Percentiles rank a stretch among this genome's conserved stretches.
Evolutionary conservation across 1,140 invertebrate genomes (phyloP).

Genomic region (Leptinotarsa lineolata): DNA sequence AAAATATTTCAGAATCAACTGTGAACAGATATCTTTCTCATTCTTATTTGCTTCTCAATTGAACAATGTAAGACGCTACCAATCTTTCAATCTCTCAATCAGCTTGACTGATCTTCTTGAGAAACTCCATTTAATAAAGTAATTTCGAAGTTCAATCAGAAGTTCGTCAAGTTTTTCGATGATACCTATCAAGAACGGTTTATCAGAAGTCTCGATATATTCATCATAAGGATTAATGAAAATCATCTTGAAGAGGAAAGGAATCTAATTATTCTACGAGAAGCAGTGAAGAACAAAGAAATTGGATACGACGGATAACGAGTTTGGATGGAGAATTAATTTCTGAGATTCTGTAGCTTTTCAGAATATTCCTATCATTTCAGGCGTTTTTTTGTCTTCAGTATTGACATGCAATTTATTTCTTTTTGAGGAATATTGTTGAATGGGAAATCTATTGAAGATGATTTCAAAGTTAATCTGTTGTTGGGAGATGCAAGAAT

Average conservation of each 20-base stretch:
- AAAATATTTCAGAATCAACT: no score
- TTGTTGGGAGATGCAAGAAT: no score
- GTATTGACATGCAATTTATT: no score
- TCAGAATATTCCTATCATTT: not conserved
- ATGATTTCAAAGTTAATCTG: no score
- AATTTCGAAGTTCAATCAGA: not conserved
- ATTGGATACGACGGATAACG: not conserved
- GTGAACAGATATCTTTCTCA: no score
- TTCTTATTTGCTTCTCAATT: not conserved
- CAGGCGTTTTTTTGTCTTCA: no score
- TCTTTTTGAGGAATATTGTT: no score
- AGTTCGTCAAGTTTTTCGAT: not conserved
- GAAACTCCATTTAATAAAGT: not conserved
- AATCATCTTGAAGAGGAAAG: not conserved
- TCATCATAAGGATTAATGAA: not conserved
- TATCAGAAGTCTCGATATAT: constrained; percentile 6
- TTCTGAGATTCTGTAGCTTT: not conserved
- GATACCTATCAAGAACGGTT: constrained; percentile 2
- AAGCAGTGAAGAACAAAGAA: not conserved
- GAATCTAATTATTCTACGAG: not conserved
- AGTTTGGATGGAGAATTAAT: not conserved
- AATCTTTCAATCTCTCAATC: not conserved
- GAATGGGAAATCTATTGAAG: no score
- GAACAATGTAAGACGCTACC: not conserved
- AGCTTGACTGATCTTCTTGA: not conserved